phyloP scores from a whole-genome alignment of 1,140 invertebrate species.

The Megathymus violae region DNA sequence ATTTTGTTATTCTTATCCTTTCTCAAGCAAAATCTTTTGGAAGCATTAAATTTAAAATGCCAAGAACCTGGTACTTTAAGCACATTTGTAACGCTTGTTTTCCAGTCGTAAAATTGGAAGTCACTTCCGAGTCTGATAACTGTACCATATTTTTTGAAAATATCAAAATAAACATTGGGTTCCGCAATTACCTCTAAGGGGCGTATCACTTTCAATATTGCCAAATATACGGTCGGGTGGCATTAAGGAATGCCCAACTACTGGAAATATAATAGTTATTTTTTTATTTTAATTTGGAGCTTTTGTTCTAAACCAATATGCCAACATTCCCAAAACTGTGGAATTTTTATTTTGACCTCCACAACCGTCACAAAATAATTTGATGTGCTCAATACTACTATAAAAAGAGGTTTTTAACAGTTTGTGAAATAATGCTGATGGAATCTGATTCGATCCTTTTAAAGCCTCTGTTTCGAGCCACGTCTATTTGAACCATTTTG shows the following conservation, averaged over 20 bases:
- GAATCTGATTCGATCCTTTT: conserved; percentile 28
- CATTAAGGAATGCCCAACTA: conserved; percentile 30
- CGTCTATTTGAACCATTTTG: conserved; percentile 14
- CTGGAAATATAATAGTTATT: conserved; percentile 28
- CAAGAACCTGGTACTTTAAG: conserved; percentile 1
- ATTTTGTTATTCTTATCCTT: conserved; percentile 12
- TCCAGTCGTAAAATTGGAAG: conserved; percentile 12
- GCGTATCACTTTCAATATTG: conserved; percentile 32
- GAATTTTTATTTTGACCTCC: conserved; percentile 34
- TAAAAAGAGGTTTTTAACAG: conserved; percentile 9
- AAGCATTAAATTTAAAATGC: conserved; percentile 14
- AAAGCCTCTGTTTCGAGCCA: conserved; percentile 16
- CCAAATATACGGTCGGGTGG: conserved; percentile 34
- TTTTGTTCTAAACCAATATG: conserved; percentile 25
- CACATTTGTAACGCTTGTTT: background rate
- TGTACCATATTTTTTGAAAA: conserved; percentile 9
- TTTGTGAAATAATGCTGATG: conserved; percentile 17
- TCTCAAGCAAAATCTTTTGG: conserved; percentile 13
- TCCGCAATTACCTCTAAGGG: conserved; percentile 8
- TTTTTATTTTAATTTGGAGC: conserved; percentile 32
- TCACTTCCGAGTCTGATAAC: conserved; percentile 4
- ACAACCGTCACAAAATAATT: conserved; percentile 25
- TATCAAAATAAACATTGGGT: conserved; percentile 7
- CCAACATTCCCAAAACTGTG: conserved; percentile 27
- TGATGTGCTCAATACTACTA: conserved; percentile 17